These are phyloP conservation scores for Orthosia gothica DNA, from an alignment of 2,888 invertebrate species.

Conservation along the genomic window DNA sequence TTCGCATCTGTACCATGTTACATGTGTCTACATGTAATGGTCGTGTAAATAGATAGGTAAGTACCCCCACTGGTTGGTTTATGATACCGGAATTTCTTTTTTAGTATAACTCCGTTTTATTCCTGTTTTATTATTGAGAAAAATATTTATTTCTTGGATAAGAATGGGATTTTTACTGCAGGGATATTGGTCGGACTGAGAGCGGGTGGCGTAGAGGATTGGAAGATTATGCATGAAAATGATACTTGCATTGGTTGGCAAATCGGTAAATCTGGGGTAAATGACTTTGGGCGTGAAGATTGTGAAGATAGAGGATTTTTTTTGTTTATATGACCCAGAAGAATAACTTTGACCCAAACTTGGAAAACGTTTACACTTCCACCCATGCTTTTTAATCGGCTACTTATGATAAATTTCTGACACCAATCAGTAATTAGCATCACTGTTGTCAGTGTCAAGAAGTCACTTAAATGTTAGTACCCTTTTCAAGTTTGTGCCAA, in stretches of 20 bases:
- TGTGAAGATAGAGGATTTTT: neutral
- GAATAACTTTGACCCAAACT: no score
- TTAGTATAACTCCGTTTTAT: constrained; percentile 75
- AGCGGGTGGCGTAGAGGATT: constrained; percentile 17
- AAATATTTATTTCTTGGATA: constrained; percentile 62
- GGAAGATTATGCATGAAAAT: constrained; percentile 1
- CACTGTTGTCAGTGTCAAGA: no score
- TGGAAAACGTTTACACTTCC: no score
- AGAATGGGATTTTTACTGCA: constrained; percentile 57
- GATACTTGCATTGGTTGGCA: neutral
- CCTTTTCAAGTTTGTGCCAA: no score
- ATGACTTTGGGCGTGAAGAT: neutral
- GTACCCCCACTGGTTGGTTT: constrained; percentile 71
- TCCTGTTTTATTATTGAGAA: constrained; percentile 74
- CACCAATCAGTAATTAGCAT: no score
- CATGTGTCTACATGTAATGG: constrained; percentile 55
- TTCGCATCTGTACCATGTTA: neutral
- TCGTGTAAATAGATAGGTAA: constrained; percentile 55
- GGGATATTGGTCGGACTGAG: constrained; percentile 42
- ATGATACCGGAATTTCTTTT: constrained; percentile 70
- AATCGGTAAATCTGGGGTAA: neutral
- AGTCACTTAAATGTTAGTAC: no score
- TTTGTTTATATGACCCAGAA: no score
- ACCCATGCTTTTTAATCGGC: no score
- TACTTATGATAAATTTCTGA: no score